A percentile compares a stretch with the other conserved stretches of the same genome.
phyloP scores from a whole-genome alignment of 2,888 invertebrate species.

The Deilephila porcellus region DNA sequence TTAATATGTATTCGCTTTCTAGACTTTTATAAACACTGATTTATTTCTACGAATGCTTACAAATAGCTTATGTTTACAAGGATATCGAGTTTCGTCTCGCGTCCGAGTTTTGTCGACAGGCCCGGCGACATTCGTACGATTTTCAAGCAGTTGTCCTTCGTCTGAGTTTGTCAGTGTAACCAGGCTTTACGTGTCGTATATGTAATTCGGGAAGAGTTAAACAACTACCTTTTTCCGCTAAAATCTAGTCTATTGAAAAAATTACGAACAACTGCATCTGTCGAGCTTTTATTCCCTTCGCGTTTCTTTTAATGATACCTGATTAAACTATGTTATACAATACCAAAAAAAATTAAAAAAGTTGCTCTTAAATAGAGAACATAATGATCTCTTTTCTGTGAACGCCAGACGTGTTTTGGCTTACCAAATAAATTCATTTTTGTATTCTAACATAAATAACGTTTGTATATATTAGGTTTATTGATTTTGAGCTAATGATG shows the following conservation, averaged over 20 bases:
- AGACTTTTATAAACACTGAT: conserved; percentile 5
- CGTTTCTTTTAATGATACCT: conserved; percentile 32
- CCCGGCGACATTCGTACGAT: neutral
- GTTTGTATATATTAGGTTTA: conserved; percentile 21
- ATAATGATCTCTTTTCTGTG: conserved; percentile 27
- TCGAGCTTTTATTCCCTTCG: conserved; percentile 31
- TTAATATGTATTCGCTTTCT: conserved; percentile 12
- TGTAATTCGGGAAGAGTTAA: conserved; percentile 32
- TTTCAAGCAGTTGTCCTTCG: neutral
- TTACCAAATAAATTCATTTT: conserved; percentile 26
- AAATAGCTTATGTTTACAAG: neutral
- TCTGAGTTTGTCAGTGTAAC: conserved; percentile 13
- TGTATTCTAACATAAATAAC: conserved; percentile 13
- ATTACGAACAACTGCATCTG: conserved; percentile 50
- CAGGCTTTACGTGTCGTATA: conserved; percentile 12
- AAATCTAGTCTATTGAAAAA: conserved; percentile 74
- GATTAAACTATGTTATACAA: conserved; percentile 16
- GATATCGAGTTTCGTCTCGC: neutral
- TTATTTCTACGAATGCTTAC: neutral
- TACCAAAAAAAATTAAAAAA: conserved; percentile 23
- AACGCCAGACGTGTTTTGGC: conserved; percentile 24
- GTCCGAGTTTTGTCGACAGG: neutral
- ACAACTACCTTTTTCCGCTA: conserved; percentile 58
- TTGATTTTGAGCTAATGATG: neutral
- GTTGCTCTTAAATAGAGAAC: conserved; percentile 15